Evolutionary conservation across 2,888 invertebrate genomes (phyloP).

Genomic region (Odontocerum albicorne): DNA sequence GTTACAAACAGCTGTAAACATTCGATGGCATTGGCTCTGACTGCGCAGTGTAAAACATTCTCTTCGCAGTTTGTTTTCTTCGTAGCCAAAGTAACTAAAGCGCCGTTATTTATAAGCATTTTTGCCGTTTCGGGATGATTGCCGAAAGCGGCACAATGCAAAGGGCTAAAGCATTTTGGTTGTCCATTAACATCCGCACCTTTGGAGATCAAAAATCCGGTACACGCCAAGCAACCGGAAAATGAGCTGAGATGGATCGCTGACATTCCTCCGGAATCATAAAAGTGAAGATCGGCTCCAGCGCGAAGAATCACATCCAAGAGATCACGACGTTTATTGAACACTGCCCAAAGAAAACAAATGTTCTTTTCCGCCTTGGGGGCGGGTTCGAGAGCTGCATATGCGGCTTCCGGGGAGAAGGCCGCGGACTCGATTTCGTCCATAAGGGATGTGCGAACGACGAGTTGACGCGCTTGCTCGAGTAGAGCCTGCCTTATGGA

Average conservation of each 20-base stretch:
- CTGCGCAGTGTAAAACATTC: constrained; percentile 81
- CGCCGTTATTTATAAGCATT: constrained; percentile 72
- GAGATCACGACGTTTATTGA: constrained; percentile 68
- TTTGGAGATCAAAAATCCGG: constrained; percentile 67
- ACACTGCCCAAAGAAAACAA: constrained; percentile 73
- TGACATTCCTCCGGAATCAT: constrained; percentile 72
- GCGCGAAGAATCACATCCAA: constrained; percentile 62
- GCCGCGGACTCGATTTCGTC: constrained; percentile 75
- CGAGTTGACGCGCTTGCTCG: constrained; percentile 72
- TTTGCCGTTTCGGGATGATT: constrained; percentile 80
- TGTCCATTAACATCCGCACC: constrained; percentile 70
- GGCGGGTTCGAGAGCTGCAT: constrained; percentile 56
- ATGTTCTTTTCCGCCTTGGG: constrained; percentile 71
- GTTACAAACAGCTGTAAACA: constrained; percentile 75
- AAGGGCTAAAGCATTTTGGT: constrained; percentile 74
- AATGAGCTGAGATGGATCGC: constrained; percentile 78
- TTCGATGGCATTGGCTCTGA: constrained; percentile 80
- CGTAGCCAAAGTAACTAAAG: constrained; percentile 68
- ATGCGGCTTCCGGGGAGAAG: constrained; percentile 59
- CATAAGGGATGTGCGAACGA: constrained; percentile 67
- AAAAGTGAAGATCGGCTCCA: constrained; percentile 72
- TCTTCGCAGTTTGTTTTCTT: constrained; percentile 70
- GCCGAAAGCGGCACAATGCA: constrained; percentile 90
- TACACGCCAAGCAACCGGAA: constrained; percentile 73
- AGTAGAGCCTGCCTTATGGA: constrained; percentile 71